Percentiles rank a stretch among this genome's conserved stretches.
Conservation (phyloP, 2,113 vertebrate genomes). For the Odontesthes bonariensis region DNA sequence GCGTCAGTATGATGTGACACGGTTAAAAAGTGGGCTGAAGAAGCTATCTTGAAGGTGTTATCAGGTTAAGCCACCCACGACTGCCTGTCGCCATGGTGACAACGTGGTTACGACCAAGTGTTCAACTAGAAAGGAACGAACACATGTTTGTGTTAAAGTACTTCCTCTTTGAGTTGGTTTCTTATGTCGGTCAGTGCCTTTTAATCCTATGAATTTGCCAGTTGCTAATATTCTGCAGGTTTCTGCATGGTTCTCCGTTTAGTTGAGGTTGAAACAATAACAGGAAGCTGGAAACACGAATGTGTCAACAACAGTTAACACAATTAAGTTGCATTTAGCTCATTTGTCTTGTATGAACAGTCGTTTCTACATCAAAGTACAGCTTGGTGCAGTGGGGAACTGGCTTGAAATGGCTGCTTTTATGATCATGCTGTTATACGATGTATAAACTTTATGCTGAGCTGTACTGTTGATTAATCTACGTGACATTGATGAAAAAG, state of each 20-base stretch:
- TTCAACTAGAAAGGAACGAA: constrained; percentile 36
- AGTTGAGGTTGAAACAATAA: neutral
- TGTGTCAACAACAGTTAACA: neutral
- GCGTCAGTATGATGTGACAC: constrained; percentile 49
- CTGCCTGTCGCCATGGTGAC: constrained; percentile 70
- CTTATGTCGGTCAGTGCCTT: neutral
- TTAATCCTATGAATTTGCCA: neutral
- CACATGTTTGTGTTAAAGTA: constrained; percentile 17
- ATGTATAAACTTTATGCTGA: neutral
- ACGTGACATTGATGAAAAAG: neutral
- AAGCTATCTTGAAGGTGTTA: constrained; percentile 58
- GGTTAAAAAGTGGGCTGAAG: constrained; percentile 24
- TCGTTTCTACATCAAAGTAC: neutral
- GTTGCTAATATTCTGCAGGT: neutral
- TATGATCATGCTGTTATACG: neutral
- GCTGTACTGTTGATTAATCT: neutral
- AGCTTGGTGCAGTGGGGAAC: neutral
- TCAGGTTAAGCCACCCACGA: constrained; percentile 63
- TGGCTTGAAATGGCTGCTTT: neutral
- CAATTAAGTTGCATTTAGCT: neutral
- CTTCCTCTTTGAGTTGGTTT: constrained; percentile 21
- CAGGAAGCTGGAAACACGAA: neutral
- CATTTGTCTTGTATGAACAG: neutral
- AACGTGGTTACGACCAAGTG: constrained; percentile 69
- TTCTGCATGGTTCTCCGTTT: neutral